phyloP scores from a whole-genome alignment of 1,140 invertebrate species.

The Himalopsyche phryganea region DNA sequence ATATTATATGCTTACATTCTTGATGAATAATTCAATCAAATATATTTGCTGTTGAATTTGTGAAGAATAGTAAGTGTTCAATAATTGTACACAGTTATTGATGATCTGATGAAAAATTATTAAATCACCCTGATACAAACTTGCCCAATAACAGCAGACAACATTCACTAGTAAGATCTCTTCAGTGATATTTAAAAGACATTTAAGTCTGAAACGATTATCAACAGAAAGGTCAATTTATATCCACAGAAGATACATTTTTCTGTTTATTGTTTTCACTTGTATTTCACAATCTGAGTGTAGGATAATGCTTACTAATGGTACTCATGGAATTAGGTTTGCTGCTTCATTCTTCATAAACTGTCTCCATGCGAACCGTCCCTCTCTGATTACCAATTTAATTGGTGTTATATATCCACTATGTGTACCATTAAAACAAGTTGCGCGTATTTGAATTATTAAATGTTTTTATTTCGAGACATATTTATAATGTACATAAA shows the following conservation, averaged over 20 bases:
- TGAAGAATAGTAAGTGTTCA: neutral
- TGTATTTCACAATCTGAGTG: constrained; percentile 1
- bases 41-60: neutral
- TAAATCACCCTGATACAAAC: too few species aligned
- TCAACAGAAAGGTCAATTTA: too few species aligned
- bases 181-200: too few species aligned
- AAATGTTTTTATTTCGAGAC: constrained; percentile 5
- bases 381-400: neutral
- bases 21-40: neutral
- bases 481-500: constrained; percentile 19
- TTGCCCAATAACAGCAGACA: too few species aligned
- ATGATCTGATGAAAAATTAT: neutral
- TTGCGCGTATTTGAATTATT: constrained; percentile 3
- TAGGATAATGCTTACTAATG: neutral
- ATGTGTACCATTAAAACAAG: constrained; percentile 2
- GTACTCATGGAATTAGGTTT: neutral
- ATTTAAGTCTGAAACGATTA: neutral
- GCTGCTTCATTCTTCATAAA: neutral
- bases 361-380: constrained; percentile 1
- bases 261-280: neutral
- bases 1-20: neutral
- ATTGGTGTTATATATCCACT: neutral
- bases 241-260: too few species aligned
- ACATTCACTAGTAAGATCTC: too few species aligned
- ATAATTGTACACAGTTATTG: neutral